Evolutionary conservation across 2,113 vertebrate genomes (phyloP), one percentile per base, ranked within the genome.

Genomic region (Marmota monax): DNA sequence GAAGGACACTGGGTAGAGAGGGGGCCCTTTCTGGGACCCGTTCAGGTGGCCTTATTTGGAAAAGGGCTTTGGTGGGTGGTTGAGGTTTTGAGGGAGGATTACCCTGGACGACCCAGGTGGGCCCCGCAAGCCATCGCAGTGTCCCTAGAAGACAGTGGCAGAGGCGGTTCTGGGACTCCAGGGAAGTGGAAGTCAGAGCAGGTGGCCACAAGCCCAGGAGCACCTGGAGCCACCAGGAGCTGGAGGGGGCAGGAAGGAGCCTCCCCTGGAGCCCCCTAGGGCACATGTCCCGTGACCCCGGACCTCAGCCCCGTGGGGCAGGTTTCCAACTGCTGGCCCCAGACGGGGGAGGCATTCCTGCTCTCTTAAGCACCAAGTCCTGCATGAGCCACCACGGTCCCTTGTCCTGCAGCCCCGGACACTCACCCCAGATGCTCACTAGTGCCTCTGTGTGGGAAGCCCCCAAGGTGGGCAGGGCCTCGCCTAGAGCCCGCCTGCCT

Each of bases 391-490:
- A 9, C 45, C 3, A 1, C 4, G 84, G 32, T 1, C 2, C 0
- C 58, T 39, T 25, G 34, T 7, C 23, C 18, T n/a, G 69, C 37
- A 7, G 48, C 86, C 39, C 0, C 3, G 63, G 42, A 72, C 22
- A 48, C 12, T 2, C 4, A 7, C 11, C 20, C 13, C 25, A 12
- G 3, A 34, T 12, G 45, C n/a, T 45, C 63, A 3, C 10, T 27
- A 29, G 25, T 22, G 2, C 20, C 27, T 42, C 56, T 37, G 23
- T 17, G 39, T 18, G 27, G 56, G 42, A 76, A 37, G 34, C 65
- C 5, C 56, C n/a, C 1, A 0, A 9, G 14, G 9, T 7, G 0
- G n/a, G 17, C 20, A 0, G 37, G 78, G 0, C 32, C n/a, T 9
- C 22, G 29, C 70, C 16, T n/a, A 9, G 1, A 20, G 11, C 34